These are phyloP conservation scores for Porites australiensis DNA, from an alignment of 64 coral and sea anemone species.

Conservation along the genomic window DNA sequence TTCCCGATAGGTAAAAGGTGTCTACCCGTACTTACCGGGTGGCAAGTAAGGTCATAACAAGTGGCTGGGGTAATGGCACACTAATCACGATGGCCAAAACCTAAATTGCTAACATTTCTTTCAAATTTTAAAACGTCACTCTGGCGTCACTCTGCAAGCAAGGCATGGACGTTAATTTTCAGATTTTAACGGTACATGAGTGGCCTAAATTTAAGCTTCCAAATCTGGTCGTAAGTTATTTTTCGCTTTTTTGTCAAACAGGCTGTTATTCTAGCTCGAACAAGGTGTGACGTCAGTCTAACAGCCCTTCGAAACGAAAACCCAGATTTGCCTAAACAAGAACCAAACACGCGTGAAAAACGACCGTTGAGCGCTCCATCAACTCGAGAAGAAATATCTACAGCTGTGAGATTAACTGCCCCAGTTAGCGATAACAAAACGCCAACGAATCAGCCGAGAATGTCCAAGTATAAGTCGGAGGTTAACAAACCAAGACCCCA, in stretches of 20 bases:
- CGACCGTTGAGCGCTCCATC: conserved; percentile 44
- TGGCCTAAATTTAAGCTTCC: neutral
- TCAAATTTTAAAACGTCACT: too few relatives aligned
- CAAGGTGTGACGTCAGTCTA: conserved; percentile 67
- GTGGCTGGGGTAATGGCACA: too few relatives aligned
- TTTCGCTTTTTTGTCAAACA: neutral
- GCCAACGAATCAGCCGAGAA: neutral
- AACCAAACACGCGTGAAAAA: neutral
- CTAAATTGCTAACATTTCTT: too few relatives aligned
- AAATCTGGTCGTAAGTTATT: neutral
- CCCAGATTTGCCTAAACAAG: neutral
- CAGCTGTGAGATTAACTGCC: conserved; percentile 12
- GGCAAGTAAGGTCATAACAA: too few relatives aligned
- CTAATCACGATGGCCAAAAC: too few relatives aligned
- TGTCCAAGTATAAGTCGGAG: neutral
- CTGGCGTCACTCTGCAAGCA: too few relatives aligned
- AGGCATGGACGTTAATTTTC: too few relatives aligned
- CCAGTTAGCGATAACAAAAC: neutral
- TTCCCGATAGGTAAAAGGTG: too few relatives aligned
- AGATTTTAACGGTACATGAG: neutral
- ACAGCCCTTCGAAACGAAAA: conserved; percentile 43
- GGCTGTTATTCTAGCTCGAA: conserved; percentile 62
- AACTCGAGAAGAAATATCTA: conserved; percentile 39
- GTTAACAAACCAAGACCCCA: conserved; percentile 37
- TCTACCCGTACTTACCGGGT: too few relatives aligned